Percentiles rank a stretch among this genome's conserved stretches.
Evolutionary conservation across 92 coral and sea anemone species (phyloP).

Genomic region (Paragorgia papillata): DNA sequence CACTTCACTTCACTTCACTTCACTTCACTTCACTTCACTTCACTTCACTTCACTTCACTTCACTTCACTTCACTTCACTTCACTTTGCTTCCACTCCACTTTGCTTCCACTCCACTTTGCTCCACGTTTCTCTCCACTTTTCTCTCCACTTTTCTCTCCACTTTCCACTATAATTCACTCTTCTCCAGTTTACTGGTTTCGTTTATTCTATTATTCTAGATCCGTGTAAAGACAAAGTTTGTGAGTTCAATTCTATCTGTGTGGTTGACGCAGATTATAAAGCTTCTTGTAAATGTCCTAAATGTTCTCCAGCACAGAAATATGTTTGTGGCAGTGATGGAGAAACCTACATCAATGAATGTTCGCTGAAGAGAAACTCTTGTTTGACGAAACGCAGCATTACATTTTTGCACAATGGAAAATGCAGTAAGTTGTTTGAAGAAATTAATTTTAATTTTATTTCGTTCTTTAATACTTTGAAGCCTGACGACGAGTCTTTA

Average conservation of each 20-base stretch:
- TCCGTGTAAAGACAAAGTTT: slow-evolving; percentile 18
- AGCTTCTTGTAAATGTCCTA: slow-evolving; percentile 34
- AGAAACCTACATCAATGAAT: slow-evolving; percentile 46
- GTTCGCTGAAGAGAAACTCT: slow-evolving; percentile 47
- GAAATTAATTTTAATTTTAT: not conserved
- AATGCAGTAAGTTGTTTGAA: slow-evolving; percentile 69
- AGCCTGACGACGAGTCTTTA: too few species aligned
- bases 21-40: slow-evolving; percentile 17
- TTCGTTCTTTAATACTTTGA: too few species aligned
- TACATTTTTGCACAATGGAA: slow-evolving; percentile 60
- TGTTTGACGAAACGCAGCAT: slow-evolving; percentile 62
- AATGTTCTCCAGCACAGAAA: slow-evolving; percentile 10
- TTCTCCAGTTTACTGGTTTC: too few species aligned
- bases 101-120: too few species aligned
- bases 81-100: not conserved
- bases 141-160: too few species aligned
- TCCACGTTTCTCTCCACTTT: too few species aligned
- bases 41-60: slow-evolving; percentile 5
- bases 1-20: slow-evolving; percentile 17
- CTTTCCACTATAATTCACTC: too few species aligned
- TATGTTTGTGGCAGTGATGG: slow-evolving; percentile 72
- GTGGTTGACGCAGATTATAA: slow-evolving; percentile 19
- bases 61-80: not conserved
- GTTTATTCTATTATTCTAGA: too few species aligned
- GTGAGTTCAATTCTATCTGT: slow-evolving; percentile 11